These are phyloP conservation scores for Ptychoptera contaminata DNA, from an alignment of 2,888 invertebrate species.

Conservation along the genomic window DNA sequence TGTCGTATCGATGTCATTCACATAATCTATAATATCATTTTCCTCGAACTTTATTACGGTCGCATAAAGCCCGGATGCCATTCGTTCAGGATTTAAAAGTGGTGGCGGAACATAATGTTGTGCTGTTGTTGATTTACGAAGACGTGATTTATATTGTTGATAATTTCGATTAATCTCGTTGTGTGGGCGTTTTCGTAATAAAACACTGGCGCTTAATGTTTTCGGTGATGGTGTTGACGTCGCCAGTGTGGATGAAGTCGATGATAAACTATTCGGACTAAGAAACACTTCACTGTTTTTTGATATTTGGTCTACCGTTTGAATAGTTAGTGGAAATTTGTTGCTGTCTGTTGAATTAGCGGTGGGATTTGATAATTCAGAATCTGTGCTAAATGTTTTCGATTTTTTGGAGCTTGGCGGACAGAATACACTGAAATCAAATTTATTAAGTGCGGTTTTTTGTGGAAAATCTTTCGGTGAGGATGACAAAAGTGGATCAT, in stretches of 20 bases:
- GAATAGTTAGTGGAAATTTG: conserved; percentile 11
- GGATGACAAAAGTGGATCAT: conserved; percentile 69
- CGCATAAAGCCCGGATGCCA: conserved; percentile 64
- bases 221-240: conserved; percentile 10
- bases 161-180: conserved; percentile 3
- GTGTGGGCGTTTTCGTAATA: conserved; percentile 30
- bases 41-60: conserved; percentile 25
- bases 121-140: conserved; percentile 28
- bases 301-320: conserved; percentile 29
- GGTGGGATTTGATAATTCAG: conserved; percentile 19
- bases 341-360: conserved; percentile 6
- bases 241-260: conserved; percentile 35
- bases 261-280: conserved; percentile 55
- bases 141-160: conserved; percentile 2
- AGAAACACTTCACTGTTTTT: conserved; percentile 52
- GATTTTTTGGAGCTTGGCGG: conserved; percentile 14
- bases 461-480: conserved; percentile 60
- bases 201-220: conserved; percentile 35
- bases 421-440: conserved; percentile 8
- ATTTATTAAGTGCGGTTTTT: conserved; percentile 8
- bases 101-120: conserved; percentile 81
- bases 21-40: conserved; percentile 23
- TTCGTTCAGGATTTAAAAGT: conserved; percentile 80
- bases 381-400: conserved; percentile 13
- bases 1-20: conserved; percentile 26